Base-by-base conservation (phyloP, 2,113 vertebrate species). In the Boleophthalmus pectinirostris region DNA sequence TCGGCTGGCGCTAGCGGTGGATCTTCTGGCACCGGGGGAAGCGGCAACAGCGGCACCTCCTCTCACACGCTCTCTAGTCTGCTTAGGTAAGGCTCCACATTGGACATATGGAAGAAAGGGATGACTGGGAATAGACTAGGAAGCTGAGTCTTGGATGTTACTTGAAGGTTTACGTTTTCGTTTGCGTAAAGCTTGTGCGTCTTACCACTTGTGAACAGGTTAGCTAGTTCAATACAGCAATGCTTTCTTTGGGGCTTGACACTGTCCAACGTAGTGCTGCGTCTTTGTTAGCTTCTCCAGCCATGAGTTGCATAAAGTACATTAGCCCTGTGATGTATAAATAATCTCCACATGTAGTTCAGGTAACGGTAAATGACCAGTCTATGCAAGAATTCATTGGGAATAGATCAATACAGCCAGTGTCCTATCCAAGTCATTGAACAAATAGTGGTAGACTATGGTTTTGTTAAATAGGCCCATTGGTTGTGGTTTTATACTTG, bases 11-110 rank as follows among this genome's bases (percentile, higher is more conserved):
- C 90, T 77, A 90, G 94, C 11, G 68, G 89, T 25, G 94, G 94
- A 0, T 88, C 89, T 20, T 88, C 92, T 8, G 91, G 91, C 33
- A 86, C 88, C 68, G 85, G 90, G 0, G 93, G 94, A 51, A 88
- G 93, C 13, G 81, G 92, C 71, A 87, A 88, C 76, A 87, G 90
- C 35, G 79, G 93, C 51, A 86, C 86, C 83, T 92, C 93, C 66
- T 95, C 95, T 73, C 96, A 97, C 76, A 86, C 96, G 13, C 95
- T 97, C 75, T 97, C 96, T 91, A 98, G 95, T 69, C 90, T 98
- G 18, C 96, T 98, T 91, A 98, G 96, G 96, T 97, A 91, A 60
- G 77, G 16, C 74, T 46, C 61, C 73, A 70, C 57, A 61, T 10
- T 54, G 56, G 77, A 64, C 66, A 43, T 45, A 10, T 38, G 51